Base-by-base conservation (phyloP, 1,140 invertebrate genomes). In the Drosophila mojavensis region DNA sequence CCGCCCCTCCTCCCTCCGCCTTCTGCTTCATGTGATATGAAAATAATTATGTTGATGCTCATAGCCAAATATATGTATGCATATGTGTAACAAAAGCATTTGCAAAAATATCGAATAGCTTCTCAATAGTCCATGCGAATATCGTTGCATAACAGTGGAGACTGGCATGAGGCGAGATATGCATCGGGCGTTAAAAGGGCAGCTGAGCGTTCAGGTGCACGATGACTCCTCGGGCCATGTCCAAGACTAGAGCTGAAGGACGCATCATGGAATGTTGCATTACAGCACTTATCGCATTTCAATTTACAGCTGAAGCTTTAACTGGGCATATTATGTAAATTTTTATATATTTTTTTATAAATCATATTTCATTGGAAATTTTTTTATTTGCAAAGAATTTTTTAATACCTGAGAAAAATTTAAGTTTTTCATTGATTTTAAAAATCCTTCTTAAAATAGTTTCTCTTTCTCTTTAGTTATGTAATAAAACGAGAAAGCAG, bases 31-130 rank as follows among this genome's bases (percentile, higher is more conserved):
- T 20, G 13, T 47, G 0, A 17, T 20, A 50, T 50, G 17, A 54
- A 51, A 51, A 69, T 36, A 28, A 69, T 53, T 54, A 45, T 53
- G 10, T n/a, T 48, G 47, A 20, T 41, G n/a, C 15, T 45, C 41
- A 7, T 17, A 45, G 13, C 2, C 3, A 45, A n/a, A 45, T 3
- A 45, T 17, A 45, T 45, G n/a, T 15, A 17, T 3, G 17, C 6
- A 45, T 0, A n/a, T 17, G 3, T 15, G n/a, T 15, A 43, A n/a
- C 13, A 5, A 15, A 0, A 30, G 5, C 5, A 5, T 5, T 6
- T 30, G 6, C 28, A 30, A 5, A 33, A 45, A n/a, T 17, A 45
- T 45, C n/a, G 3, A 45, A 45, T 45, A 15, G 0, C 7, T 10
- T 45, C 43, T 15, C n/a, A 15, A 3, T 3, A 11, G 36, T 11